Evolutionary conservation across 2,113 vertebrate genomes (phyloP).

Genomic region (Oenanthe melanoleuca): DNA sequence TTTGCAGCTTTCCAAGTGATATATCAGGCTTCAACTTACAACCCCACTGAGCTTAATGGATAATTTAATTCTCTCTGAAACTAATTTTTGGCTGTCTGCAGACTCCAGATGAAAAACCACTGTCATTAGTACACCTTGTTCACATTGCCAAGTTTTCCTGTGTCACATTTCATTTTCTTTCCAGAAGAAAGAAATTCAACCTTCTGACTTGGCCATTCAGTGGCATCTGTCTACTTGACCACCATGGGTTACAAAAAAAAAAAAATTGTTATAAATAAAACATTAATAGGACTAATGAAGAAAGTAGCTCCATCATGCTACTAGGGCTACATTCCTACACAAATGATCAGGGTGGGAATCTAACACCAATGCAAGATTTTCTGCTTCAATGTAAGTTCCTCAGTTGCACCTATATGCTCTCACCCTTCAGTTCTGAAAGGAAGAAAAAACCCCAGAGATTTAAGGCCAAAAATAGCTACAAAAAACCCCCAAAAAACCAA

Average conservation of each 20-base stretch:
- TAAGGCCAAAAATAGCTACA: background rate
- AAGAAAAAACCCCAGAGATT: background rate
- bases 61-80: slow-evolving; percentile 42
- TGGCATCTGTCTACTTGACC: background rate
- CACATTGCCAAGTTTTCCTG: background rate
- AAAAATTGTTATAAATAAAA: background rate
- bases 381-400: background rate
- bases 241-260: background rate
- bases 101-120: slow-evolving; percentile 32
- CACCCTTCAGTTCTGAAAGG: background rate
- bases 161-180: background rate
- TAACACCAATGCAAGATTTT: background rate
- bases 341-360: background rate
- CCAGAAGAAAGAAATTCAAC: background rate
- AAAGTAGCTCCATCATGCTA: background rate
- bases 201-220: background rate
- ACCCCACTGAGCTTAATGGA: slow-evolving; percentile 17
- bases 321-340: background rate
- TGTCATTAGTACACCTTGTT: slow-evolving; percentile 33
- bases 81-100: slow-evolving; percentile 54
- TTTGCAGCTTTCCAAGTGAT: background rate
- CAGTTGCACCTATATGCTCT: background rate
- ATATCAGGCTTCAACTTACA: background rate
- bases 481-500: background rate
- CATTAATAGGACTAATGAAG: background rate